Evolutionary conservation across 1,140 invertebrate species (phyloP).

Genomic region (Piezodorus guildinii): DNA sequence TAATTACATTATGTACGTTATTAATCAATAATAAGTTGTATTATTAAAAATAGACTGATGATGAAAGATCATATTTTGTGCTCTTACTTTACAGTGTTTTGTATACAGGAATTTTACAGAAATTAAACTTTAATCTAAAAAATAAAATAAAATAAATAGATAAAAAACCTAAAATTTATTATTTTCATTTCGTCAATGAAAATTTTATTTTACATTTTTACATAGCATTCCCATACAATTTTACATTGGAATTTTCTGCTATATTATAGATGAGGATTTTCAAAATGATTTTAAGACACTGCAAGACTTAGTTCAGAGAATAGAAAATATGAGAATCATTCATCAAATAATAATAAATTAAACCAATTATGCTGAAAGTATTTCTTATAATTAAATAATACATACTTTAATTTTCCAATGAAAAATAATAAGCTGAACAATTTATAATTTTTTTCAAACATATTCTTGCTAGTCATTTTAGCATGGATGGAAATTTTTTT

Average conservation of each 20-base stretch:
- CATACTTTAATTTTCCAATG: too few relatives aligned
- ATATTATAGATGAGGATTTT: neutral
- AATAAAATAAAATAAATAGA: neutral
- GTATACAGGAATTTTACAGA: conserved; percentile 18
- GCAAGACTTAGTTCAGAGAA: too few relatives aligned
- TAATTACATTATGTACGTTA: conserved; percentile 12
- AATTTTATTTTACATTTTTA: neutral
- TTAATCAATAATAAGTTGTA: conserved; percentile 11
- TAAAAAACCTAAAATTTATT: neutral
- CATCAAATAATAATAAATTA: too few relatives aligned
- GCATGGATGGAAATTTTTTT: too few relatives aligned
- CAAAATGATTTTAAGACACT: neutral
- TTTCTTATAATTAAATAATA: too few relatives aligned
- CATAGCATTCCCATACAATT: neutral
- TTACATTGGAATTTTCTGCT: neutral
- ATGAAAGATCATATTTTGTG: conserved; percentile 21
- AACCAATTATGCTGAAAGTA: too few relatives aligned
- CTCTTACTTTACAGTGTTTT: conserved; percentile 22
- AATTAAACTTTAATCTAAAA: neutral
- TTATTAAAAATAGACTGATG: conserved; percentile 20
- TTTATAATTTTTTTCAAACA: too few relatives aligned
- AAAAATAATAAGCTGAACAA: too few relatives aligned
- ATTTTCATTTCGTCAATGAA: neutral
- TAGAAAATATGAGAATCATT: too few relatives aligned
- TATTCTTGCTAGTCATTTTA: too few relatives aligned